phyloP scores from a whole-genome alignment of 2,113 vertebrate species.

The Clarias macrocephalus region DNA sequence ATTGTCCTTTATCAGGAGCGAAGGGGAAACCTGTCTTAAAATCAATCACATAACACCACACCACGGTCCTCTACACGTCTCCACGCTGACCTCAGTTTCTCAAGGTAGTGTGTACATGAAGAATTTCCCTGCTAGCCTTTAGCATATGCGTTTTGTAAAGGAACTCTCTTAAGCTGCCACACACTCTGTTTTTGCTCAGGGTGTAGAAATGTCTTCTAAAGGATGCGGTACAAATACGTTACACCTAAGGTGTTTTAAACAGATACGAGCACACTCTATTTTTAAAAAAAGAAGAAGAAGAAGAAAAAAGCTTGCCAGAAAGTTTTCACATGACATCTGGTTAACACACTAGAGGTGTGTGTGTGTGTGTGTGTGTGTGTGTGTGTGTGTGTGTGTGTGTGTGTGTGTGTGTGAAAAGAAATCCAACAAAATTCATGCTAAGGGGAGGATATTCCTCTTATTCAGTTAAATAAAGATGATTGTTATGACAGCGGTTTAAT shows the following conservation, averaged over 20 bases:
- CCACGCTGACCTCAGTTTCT: not conserved
- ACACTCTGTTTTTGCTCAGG: not conserved
- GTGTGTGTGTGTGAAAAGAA: no score
- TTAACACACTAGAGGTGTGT: not conserved
- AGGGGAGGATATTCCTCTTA: not conserved
- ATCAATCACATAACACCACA: constrained; percentile 31
- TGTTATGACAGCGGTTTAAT: not conserved
- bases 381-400: not conserved
- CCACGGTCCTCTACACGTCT: not conserved
- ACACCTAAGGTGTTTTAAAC: not conserved
- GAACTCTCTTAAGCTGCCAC: not conserved
- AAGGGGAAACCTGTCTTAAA: constrained; percentile 38
- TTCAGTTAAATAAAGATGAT: not conserved
- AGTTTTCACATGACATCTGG: not conserved
- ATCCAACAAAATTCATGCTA: not conserved
- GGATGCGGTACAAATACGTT: not conserved
- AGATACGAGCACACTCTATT: not conserved
- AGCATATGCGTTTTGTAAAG: not conserved
- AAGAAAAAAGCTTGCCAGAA: not conserved
- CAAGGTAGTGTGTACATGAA: not conserved
- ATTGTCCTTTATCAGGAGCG: constrained; percentile 51
- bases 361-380: no score
- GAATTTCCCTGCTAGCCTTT: not conserved
- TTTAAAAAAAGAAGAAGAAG: not conserved
- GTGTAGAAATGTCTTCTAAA: not conserved